phyloP scores from a whole-genome alignment of 2,113 vertebrate genomes.

The Chloroceryle aenea region DNA sequence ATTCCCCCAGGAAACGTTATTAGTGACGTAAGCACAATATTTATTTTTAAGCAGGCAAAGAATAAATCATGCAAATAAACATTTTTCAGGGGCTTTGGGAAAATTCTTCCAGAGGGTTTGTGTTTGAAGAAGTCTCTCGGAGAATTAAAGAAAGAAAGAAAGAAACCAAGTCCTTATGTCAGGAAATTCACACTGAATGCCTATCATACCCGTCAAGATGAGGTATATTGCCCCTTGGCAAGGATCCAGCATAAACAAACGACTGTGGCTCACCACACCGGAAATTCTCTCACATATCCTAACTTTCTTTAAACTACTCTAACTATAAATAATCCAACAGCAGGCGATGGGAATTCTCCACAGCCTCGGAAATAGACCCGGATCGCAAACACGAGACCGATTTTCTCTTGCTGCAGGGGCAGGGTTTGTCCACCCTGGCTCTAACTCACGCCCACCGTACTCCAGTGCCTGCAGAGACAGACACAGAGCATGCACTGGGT shows the following conservation, averaged over 20 bases:
- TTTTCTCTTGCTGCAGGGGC: background rate
- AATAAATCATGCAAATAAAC: background rate
- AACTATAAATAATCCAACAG: background rate
- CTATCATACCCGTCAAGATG: background rate
- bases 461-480: background rate
- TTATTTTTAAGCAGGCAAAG: background rate
- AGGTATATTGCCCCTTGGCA: conserved; percentile 31
- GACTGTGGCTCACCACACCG: background rate
- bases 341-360: background rate
- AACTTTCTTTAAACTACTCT: background rate
- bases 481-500: fast-evolving
- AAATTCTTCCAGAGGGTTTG: background rate
- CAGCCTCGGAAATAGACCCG: background rate
- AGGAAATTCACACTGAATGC: background rate
- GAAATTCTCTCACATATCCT: background rate
- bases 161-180: background rate
- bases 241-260: background rate
- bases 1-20: background rate
- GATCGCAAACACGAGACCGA: background rate
- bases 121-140: background rate
- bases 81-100: background rate
- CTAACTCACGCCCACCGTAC: fast-evolving
- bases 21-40: background rate
- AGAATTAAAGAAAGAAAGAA: background rate
- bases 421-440: fast-evolving